Conservation (phyloP, 2,888 invertebrate genomes). For the Monoplex corrugatus region DNA sequence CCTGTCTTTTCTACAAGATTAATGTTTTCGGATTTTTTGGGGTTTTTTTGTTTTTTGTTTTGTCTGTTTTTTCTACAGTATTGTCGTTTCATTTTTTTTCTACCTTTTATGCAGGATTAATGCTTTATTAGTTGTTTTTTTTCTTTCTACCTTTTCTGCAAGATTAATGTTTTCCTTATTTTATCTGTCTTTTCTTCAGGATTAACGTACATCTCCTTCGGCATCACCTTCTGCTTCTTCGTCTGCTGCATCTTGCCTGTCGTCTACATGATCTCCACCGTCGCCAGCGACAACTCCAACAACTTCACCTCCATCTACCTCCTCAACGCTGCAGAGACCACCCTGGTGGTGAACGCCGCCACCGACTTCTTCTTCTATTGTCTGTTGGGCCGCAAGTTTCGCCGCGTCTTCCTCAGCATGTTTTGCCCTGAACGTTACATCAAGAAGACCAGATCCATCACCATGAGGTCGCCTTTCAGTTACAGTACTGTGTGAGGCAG, state of each 20-base stretch:
- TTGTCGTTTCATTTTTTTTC: neutral
- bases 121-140: neutral
- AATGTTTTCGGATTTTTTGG: too few relatives aligned
- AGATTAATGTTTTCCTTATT: neutral
- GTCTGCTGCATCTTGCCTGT: constrained; percentile 60
- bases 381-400: constrained; percentile 58
- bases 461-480: neutral
- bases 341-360: constrained; percentile 61
- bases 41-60: too few relatives aligned
- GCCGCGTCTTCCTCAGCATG: constrained; percentile 51
- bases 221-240: constrained; percentile 61
- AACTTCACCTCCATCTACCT: constrained; percentile 48
- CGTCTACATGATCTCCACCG: constrained; percentile 56
- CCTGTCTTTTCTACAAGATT: too few relatives aligned
- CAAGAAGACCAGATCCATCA: neutral
- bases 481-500: constrained; percentile 42
- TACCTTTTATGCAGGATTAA: neutral
- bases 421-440: constrained; percentile 53
- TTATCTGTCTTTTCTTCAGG: constrained; percentile 24
- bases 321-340: constrained; percentile 57
- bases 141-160: neutral
- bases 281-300: constrained; percentile 49
- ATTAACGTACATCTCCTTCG: constrained; percentile 58
- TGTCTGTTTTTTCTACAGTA: too few relatives aligned
- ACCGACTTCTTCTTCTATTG: constrained; percentile 63